phyloP scores from a whole-genome alignment of 37 sponge, comb jelly and placozoan genomes.

The Ephydatia muelleri region DNA sequence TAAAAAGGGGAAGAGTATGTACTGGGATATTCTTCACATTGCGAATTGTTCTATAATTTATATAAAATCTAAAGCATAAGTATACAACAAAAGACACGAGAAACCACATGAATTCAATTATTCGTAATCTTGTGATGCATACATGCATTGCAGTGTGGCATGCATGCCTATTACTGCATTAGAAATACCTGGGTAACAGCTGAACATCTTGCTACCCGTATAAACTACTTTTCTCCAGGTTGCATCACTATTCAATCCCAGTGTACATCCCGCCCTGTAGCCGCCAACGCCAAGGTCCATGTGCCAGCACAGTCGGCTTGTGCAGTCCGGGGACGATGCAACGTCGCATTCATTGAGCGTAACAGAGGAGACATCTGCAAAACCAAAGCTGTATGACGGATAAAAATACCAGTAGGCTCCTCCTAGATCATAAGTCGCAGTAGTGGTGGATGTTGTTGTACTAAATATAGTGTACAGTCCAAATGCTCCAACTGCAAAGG shows the following conservation, averaged over 20 bases:
- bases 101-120: too few species aligned
- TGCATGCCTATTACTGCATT: too few species aligned
- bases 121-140: too few species aligned
- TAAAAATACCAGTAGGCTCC: not conserved
- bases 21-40: too few species aligned
- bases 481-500: not conserved
- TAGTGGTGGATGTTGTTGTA: not conserved
- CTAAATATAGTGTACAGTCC: not conserved
- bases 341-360: too few species aligned
- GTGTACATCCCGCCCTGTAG: not conserved
- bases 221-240: not conserved
- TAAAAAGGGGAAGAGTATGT: too few species aligned
- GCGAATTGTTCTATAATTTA: too few species aligned
- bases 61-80: too few species aligned
- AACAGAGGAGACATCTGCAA: not conserved
- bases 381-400: not conserved
- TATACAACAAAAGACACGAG: too few species aligned
- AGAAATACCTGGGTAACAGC: not conserved
- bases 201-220: not conserved
- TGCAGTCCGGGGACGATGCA: not conserved
- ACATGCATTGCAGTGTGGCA: too few species aligned
- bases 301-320: not conserved
- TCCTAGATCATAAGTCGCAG: too few species aligned
- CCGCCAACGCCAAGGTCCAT: not conserved
- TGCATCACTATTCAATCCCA: not conserved